Conservation (phyloP, 2,888 invertebrate genomes). For the Chrysotoxum bicinctum region DNA sequence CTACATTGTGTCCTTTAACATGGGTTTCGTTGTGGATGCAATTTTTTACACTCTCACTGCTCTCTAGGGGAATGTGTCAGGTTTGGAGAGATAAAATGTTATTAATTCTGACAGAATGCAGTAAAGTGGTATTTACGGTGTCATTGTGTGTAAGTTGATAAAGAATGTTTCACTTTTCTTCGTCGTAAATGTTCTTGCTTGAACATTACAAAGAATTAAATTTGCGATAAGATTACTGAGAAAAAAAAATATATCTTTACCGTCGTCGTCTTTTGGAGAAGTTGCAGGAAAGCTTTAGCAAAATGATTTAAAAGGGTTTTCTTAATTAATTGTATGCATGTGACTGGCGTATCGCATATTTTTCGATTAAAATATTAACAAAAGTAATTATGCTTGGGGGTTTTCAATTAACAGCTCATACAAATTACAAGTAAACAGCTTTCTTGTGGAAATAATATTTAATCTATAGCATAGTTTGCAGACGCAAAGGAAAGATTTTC, state of each 20-base stretch:
- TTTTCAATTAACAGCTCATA: too few species aligned
- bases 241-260: not conserved
- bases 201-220: slow-evolving; percentile 20
- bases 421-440: too few species aligned
- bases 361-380: too few species aligned
- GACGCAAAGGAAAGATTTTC: too few species aligned
- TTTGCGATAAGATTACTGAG: not conserved
- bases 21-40: slow-evolving; percentile 19
- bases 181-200: not conserved
- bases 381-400: too few species aligned
- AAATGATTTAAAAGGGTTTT: not conserved
- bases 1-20: slow-evolving; percentile 11
- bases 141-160: slow-evolving; percentile 42
- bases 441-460: too few species aligned
- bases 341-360: too few species aligned
- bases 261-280: not conserved
- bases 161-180: slow-evolving; percentile 11
- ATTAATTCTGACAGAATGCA: slow-evolving; percentile 61
- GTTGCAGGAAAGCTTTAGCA: not conserved
- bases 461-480: too few species aligned
- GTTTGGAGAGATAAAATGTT: slow-evolving; percentile 49
- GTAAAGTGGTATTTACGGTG: slow-evolving; percentile 55
- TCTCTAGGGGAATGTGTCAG: slow-evolving; percentile 42
- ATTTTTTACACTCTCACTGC: not conserved
- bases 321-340: not conserved